Evolutionary conservation across 2,113 vertebrate genomes (phyloP), one percentile per base, ranked within the genome.

Genomic region (Apeltes quadracus): DNA sequence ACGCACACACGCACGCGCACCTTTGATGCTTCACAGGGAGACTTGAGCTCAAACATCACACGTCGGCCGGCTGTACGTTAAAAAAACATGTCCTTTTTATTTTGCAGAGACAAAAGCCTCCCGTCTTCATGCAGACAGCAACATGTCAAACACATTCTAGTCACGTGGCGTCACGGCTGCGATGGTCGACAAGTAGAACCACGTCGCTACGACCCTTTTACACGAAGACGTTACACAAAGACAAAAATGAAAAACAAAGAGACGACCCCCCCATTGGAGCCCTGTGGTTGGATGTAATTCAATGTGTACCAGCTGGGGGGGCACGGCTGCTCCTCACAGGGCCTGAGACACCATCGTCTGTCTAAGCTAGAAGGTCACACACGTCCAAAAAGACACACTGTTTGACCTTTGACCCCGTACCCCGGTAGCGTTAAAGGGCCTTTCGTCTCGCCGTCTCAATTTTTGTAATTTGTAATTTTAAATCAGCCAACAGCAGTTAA

Each of bases 91-190:
- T 81, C 59, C 41, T 69, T 66, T 83, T 90, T 88, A 81, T 89
- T 89, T 92, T 84, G 68, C 93, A 93, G 93, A 87, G 93, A 94
- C 94, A 93, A 91, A 93, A 84, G 85, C 79, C 91, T 92, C 88
- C 90, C 87, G 92, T 93, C 93, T 94, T 94, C 95, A 96, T 96
- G 95, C 95, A 95, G 94, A 95, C 93, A 93, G 90, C 89, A 94
- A 93, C 94, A 93, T 87, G 85, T 94, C 93, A 94, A 95, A 94
- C 93, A 96, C 93, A 93, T 92, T 93, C 94, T 95, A 95, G 87
- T 95, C 92, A 95, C 94, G 94, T 88, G 77, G 81, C 86, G 79
- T 88, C 85, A 94, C 87, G 79, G 92, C 63, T 89, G 87, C 79
- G 90, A 95, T 92, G 90, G 92, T 91, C 81, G 92, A 95, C 89